Evolutionary conservation across 2,888 invertebrate species (phyloP).

Genomic region (Saturnia japonica): DNA sequence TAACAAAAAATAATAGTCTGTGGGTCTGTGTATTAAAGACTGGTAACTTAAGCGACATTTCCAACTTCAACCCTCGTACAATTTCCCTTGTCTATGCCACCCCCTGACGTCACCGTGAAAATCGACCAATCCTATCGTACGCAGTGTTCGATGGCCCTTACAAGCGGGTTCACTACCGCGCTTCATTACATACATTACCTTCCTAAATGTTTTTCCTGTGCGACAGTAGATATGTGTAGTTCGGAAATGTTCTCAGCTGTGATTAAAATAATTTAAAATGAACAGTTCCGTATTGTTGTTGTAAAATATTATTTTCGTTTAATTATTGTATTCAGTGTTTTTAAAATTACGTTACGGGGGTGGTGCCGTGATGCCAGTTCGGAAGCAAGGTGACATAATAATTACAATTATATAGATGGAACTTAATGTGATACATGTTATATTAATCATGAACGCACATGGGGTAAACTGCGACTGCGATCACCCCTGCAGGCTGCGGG

Average conservation of each 20-base stretch:
- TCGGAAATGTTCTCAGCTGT: constrained; percentile 61
- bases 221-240: constrained; percentile 57
- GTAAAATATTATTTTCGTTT: constrained; percentile 66
- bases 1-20: neutral
- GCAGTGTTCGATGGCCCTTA: constrained; percentile 75
- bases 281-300: constrained; percentile 47
- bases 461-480: constrained; percentile 45
- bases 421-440: neutral
- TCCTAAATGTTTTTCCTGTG: constrained; percentile 75
- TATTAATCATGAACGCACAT: constrained; percentile 29
- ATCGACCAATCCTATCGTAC: constrained; percentile 84
- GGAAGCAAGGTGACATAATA: constrained; percentile 86
- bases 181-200: constrained; percentile 56
- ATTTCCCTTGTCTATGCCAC: constrained; percentile 77
- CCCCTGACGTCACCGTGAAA: constrained; percentile 83
- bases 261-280: constrained; percentile 71
- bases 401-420: neutral
- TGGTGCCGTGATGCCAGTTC: constrained; percentile 86
- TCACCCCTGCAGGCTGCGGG: constrained; percentile 44
- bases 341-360: constrained; percentile 73
- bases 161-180: constrained; percentile 67
- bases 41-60: constrained; percentile 5
- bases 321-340: constrained; percentile 58
- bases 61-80: constrained; percentile 55
- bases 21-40: neutral